Evolutionary conservation across 2,888 invertebrate genomes (phyloP), one percentile per base, ranked within the genome.

Genomic region (Orthonevra nobilis): DNA sequence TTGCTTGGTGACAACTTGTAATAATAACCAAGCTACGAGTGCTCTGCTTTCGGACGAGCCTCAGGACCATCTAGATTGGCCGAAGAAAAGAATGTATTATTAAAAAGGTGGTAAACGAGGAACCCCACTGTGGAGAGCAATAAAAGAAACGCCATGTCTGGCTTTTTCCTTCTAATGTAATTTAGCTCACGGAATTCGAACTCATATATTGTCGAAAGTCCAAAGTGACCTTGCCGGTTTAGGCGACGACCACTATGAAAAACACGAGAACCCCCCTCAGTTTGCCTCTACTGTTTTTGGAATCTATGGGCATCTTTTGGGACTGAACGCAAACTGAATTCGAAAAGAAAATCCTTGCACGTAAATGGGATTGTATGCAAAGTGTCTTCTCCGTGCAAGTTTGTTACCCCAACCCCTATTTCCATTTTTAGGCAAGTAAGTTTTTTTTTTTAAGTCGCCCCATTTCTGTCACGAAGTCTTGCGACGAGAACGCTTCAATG

Each of bases 1-100:
- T 77, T 81, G 68, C 61, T 66, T 75, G 83, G 81, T 83, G 83
- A 83, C 83, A 83, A 83, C 83, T 83, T 82, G 83, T 83, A 81
- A 83, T 81, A 83, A 82, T 81, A 83, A 79, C 82, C 77, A 69
- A 54, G 44, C 66, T 32, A 81, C 34, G 42, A 14, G 26, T 14
- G 52, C 56, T 30, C 20, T 23, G 38, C 23, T 20, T 19, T 10
- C 44, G 30, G 15, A 34, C 12, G 2, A 36, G 36, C 50, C 17
- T 42, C 44, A 70, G 70, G 61, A 50, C 61, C 42, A 64, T 70
- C 70, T 70, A 77, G 70, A 77, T 70, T 77, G 64, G 52, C 38
- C 46, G 38, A 44, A 38, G 46, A 32, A 26, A 14, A 28, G 12
- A 69, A 15, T 10, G 26, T 40, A 17, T 19, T 3, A 0, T 5